Evolutionary conservation across 2,113 vertebrate species (phyloP).

Genomic region (Ceyx margarethae): DNA sequence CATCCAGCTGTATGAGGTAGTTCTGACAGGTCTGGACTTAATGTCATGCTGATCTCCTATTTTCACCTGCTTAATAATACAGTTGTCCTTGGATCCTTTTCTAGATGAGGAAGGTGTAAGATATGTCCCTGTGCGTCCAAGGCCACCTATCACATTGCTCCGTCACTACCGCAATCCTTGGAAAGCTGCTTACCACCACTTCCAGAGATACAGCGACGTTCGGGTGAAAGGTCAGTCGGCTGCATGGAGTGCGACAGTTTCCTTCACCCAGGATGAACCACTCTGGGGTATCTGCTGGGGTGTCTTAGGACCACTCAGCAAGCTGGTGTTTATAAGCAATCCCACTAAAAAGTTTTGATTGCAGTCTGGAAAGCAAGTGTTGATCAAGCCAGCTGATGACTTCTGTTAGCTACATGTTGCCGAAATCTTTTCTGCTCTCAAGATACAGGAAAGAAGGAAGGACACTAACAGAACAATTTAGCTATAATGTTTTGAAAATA

Average conservation of each 20-base stretch:
- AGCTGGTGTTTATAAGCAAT: not conserved
- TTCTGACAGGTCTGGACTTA: not conserved
- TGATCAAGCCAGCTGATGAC: not conserved
- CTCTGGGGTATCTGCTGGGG: not conserved
- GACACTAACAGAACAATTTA: rapidly evolving
- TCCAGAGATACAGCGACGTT: constrained; percentile 96
- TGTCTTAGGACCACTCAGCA: not conserved
- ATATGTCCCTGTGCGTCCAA: constrained; percentile 89
- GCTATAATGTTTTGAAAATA: not conserved
- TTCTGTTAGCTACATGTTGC: not conserved
- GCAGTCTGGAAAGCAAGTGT: not conserved
- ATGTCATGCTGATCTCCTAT: not conserved
- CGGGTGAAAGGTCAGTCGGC: constrained; percentile 89
- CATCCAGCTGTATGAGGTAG: not conserved
- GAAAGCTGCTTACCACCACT: constrained; percentile 99
- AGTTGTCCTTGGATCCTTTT: not conserved
- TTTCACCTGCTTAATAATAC: rapidly evolving
- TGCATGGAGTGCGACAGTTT: not conserved
- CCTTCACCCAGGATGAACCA: rapidly evolving
- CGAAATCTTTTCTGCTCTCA: not conserved
- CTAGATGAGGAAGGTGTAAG: constrained; percentile 97
- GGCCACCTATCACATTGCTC: constrained; percentile 91
- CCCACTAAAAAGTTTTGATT: not conserved
- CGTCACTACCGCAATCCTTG: constrained; percentile 97
- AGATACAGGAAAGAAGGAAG: too few species aligned